Percentiles rank a stretch among this genome's conserved stretches.
These are phyloP conservation scores for Ypsolopha sequella DNA, from an alignment of 2,888 invertebrate species.

Conservation along the genomic window DNA sequence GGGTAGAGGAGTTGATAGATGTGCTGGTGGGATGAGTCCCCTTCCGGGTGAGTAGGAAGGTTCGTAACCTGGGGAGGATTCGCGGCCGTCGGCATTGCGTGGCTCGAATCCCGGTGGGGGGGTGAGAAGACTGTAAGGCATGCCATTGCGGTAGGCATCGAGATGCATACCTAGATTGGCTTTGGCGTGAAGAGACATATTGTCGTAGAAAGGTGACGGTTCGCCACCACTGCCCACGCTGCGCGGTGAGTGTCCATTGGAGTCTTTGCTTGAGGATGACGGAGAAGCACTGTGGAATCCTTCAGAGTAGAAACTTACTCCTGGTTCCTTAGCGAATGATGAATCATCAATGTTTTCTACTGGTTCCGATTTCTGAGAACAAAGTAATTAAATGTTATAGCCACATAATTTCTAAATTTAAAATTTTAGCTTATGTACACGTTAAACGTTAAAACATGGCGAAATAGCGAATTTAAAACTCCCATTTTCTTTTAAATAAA, in stretches of 20 bases:
- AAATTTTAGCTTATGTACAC: too few relatives aligned
- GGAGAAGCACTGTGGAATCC: slow-evolving; percentile 72
- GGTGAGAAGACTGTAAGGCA: slow-evolving; percentile 72
- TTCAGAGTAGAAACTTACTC: slow-evolving; percentile 73
- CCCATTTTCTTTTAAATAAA: too few relatives aligned
- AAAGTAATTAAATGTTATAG: slow-evolving; percentile 8
- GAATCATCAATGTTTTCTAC: slow-evolving; percentile 51
- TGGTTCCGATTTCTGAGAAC: slow-evolving; percentile 70
- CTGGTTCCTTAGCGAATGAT: slow-evolving; percentile 66
- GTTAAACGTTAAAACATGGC: too few relatives aligned
- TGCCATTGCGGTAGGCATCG: slow-evolving; percentile 46
- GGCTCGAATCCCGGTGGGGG: slow-evolving; percentile 72
- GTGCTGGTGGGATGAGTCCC: slow-evolving; percentile 34
- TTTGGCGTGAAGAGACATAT: slow-evolving; percentile 50
- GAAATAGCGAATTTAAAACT: too few relatives aligned
- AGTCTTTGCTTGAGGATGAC: slow-evolving; percentile 67
- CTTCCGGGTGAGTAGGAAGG: slow-evolving; percentile 39
- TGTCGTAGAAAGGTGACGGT: slow-evolving; percentile 49
- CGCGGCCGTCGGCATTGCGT: slow-evolving; percentile 37
- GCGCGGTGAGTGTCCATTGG: slow-evolving; percentile 59
- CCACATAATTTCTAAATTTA: too few relatives aligned
- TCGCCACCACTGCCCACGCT: slow-evolving; percentile 56
- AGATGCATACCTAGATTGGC: slow-evolving; percentile 56
- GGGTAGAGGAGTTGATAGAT: slow-evolving; percentile 47
- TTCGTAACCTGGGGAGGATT: slow-evolving; percentile 42